These are phyloP conservation scores for Crepidodera aurea DNA, from an alignment of 2,888 invertebrate species.

Conservation along the genomic window DNA sequence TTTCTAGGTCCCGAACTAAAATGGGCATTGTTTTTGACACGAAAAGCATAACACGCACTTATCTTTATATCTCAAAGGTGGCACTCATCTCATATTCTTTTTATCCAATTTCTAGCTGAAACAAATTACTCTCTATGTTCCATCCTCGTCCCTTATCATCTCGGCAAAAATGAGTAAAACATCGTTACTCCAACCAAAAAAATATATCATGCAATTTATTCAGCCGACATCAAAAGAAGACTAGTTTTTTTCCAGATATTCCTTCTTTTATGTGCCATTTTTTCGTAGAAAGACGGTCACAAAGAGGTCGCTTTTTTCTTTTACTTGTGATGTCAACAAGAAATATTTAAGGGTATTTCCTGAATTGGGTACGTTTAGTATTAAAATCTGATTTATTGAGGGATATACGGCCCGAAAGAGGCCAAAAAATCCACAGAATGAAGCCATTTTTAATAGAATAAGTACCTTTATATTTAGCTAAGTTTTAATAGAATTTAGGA, in stretches of 20 bases:
- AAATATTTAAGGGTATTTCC: not conserved
- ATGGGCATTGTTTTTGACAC: too few species aligned
- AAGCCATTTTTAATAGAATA: too few species aligned
- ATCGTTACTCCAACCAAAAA: constrained; percentile 14
- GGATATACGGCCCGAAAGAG: too few species aligned
- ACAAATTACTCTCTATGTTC: constrained; percentile 4
- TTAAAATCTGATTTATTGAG: too few species aligned
- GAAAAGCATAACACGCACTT: too few species aligned
- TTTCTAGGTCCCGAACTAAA: too few species aligned
- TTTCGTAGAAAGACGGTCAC: not conserved
- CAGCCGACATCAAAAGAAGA: constrained; percentile 25
- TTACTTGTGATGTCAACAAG: not conserved
- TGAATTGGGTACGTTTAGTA: too few species aligned
- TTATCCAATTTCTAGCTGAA: constrained; percentile 9
- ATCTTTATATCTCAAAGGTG: too few species aligned
- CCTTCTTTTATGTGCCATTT: constrained; percentile 19
- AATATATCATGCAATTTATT: constrained; percentile 29
- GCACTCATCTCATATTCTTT: not conserved
- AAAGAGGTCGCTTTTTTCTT: not conserved
- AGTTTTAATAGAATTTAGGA: too few species aligned
- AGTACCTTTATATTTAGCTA: too few species aligned
- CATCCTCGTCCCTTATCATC: not conserved
- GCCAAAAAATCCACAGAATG: too few species aligned
- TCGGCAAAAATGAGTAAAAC: constrained; percentile 9
- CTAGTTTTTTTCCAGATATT: constrained; percentile 24